phyloP scores from a whole-genome alignment of 2,888 invertebrate genomes.

The Lysandra bellargus region DNA sequence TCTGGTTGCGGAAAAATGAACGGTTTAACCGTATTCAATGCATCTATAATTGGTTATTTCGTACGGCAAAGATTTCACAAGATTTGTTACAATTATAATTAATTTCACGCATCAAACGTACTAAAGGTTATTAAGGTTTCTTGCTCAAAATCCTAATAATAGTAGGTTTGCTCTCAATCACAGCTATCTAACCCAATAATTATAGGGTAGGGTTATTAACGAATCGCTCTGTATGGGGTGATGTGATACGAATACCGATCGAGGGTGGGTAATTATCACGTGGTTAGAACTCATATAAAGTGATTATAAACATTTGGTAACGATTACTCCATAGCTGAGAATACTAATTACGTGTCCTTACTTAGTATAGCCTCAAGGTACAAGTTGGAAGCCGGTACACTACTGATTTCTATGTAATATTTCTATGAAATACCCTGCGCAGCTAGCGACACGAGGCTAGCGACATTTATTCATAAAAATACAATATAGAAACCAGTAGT shows the following conservation, averaged over 20 bases:
- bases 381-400: too few relatives aligned
- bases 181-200: neutral
- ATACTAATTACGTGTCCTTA: neutral
- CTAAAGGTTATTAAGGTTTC: neutral
- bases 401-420: too few relatives aligned
- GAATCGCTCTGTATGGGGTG: neutral
- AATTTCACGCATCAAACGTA: too few relatives aligned
- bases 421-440: too few relatives aligned
- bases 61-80: too few relatives aligned
- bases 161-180: neutral
- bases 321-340: neutral
- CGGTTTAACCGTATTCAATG: neutral
- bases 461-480: too few relatives aligned
- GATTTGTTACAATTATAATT: too few relatives aligned
- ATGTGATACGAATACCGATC: neutral
- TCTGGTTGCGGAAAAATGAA: too few relatives aligned
- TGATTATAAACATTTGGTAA: constrained; percentile 5
- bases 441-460: too few relatives aligned
- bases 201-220: neutral
- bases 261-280: constrained; percentile 1
- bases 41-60: too few relatives aligned
- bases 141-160: neutral
- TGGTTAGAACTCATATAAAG: neutral
- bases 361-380: too few relatives aligned
- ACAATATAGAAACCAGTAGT: too few relatives aligned